A percentile compares a stretch with the other conserved stretches of the same genome.
Evolutionary conservation across 2,797 vertebrate genomes (phyloP).

Genomic region (Mustela erminea): DNA sequence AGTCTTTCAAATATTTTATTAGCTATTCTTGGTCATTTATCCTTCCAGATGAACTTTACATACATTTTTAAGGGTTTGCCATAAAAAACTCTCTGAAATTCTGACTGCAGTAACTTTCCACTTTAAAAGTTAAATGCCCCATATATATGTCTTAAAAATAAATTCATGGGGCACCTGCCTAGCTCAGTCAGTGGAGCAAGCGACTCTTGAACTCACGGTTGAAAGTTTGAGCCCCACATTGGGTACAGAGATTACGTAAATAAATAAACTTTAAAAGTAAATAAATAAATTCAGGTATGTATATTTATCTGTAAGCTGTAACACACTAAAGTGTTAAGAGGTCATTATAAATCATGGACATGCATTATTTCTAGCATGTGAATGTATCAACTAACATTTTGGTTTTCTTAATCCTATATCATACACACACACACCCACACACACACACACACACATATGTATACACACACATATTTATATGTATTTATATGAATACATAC

Average conservation of each 20-base stretch:
- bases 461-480: neutral
- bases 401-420: neutral
- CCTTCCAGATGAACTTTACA: neutral
- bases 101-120: neutral
- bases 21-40: constrained; percentile 17
- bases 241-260: neutral
- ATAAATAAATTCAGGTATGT: neutral
- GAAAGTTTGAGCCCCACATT: neutral
- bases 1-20: constrained; percentile 32
- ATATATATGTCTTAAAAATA: neutral
- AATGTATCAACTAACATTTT: neutral
- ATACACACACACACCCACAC: neutral
- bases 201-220: neutral
- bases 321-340: neutral
- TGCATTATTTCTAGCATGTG: neutral
- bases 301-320: neutral
- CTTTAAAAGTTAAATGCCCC: neutral
- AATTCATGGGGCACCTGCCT: neutral
- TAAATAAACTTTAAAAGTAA: neutral
- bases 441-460: no score
- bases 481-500: neutral
- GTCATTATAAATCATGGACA: neutral
- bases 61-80: neutral
- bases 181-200: neutral
- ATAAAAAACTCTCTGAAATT: constrained; percentile 1